A percentile compares a stretch with the other conserved stretches of the same genome.
phyloP scores from a whole-genome alignment of 1,140 invertebrate genomes.

The Drosophila insularis region DNA sequence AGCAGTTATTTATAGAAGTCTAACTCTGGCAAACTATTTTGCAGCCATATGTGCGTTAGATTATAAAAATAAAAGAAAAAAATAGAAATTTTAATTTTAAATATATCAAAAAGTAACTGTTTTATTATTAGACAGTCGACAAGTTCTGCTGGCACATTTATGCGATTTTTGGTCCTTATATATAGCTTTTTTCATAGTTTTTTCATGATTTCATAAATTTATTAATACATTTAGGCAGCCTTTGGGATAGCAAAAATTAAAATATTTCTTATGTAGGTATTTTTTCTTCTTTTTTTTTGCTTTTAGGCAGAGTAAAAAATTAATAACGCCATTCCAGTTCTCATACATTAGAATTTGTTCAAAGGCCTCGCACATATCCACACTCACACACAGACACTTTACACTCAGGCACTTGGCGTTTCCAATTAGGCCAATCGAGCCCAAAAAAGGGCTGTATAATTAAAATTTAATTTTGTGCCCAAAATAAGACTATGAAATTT shows the following conservation, averaged over 20 bases:
- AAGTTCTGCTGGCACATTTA: too few species aligned
- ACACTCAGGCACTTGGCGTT: conserved; percentile 16
- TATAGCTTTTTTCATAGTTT: too few species aligned
- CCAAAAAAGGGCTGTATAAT: conserved; percentile 58
- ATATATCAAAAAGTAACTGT: too few species aligned
- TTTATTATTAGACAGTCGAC: too few species aligned
- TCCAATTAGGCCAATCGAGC: conserved; percentile 63
- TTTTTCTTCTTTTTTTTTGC: conserved; percentile 16
- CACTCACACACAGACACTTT: conserved; percentile 7
- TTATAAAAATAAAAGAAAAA: too few species aligned
- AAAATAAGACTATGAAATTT: conserved; percentile 75
- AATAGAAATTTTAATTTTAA: too few species aligned
- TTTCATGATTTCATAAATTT: too few species aligned
- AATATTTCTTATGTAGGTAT: conserved; percentile 24
- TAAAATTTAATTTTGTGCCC: conserved; percentile 72
- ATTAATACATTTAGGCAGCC: too few species aligned
- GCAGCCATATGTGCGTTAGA: too few species aligned
- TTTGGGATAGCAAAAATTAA: conserved; percentile 8
- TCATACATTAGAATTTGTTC: conserved; percentile 44
- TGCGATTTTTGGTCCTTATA: too few species aligned
- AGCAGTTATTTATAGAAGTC: neutral
- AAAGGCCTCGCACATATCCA: conserved; percentile 38
- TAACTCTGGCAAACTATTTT: neutral
- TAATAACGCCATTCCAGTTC: conserved; percentile 55
- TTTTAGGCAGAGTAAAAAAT: conserved; percentile 59